Evolutionary conservation across 2,888 invertebrate species (phyloP).

Genomic region (Empis livida): DNA sequence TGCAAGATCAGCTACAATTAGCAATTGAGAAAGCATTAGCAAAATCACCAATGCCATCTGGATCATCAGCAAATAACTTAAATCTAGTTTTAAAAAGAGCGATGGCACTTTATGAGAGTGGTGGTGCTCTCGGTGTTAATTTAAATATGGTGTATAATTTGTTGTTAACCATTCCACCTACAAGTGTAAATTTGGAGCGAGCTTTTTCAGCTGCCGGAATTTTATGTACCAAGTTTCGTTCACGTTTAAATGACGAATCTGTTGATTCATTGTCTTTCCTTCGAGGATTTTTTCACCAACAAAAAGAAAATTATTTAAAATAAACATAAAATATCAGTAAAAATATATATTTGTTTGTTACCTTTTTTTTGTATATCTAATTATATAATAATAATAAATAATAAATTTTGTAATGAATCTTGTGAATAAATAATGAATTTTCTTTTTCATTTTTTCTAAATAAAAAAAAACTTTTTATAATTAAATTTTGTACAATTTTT

Average conservation of each 20-base stretch:
- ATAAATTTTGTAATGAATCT: neutral
- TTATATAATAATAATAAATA: neutral
- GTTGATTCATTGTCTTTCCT: neutral
- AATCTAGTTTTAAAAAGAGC: constrained; percentile 1
- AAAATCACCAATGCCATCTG: neutral
- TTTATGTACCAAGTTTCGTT: constrained; percentile 1
- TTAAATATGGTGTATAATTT: constrained; percentile 1
- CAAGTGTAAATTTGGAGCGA: neutral
- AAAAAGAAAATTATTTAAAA: neutral
- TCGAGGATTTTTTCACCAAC: neutral
- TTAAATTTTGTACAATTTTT: neutral
- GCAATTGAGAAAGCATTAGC: neutral
- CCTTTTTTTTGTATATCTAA: neutral
- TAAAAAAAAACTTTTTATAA: neutral
- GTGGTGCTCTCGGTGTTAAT: neutral
- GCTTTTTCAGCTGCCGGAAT: constrained; percentile 1
- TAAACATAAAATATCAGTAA: neutral
- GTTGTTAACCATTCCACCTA: neutral
- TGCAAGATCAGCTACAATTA: constrained; percentile 1
- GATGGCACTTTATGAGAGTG: constrained; percentile 1
- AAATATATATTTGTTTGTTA: neutral
- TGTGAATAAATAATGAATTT: neutral
- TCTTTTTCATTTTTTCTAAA: neutral
- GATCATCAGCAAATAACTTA: constrained; percentile 1
- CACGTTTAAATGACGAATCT: neutral